Evolutionary conservation across 2,888 invertebrate species (phyloP).

Genomic region (Hyalella azteca): DNA sequence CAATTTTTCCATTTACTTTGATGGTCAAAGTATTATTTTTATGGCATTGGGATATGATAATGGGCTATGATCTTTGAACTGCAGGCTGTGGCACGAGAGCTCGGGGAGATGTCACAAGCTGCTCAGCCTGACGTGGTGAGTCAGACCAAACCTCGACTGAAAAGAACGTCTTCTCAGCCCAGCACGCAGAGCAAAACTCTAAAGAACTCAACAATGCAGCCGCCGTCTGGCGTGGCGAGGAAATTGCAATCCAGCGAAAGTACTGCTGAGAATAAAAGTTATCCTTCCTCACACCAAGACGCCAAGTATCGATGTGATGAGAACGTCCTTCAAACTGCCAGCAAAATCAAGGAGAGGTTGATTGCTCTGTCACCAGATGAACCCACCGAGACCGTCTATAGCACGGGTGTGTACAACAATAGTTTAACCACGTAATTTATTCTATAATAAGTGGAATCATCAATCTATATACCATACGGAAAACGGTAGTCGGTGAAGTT

Average conservation of each 20-base stretch:
- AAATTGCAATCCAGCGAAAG: conserved; percentile 68
- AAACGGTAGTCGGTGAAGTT: no score
- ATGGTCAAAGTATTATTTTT: no score
- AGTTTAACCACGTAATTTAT: no score
- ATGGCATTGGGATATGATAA: no score
- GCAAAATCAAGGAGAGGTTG: conserved; percentile 72
- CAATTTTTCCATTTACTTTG: no score
- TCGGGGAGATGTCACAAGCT: conserved; percentile 71
- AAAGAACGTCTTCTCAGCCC: conserved; percentile 53
- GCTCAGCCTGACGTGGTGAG: conserved; percentile 71
- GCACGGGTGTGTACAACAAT: conserved; percentile 66
- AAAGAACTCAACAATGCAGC: conserved; percentile 69
- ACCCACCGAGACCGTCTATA: conserved; percentile 69
- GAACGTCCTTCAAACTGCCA: conserved; percentile 74
- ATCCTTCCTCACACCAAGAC: conserved; percentile 64
- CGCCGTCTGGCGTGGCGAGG: conserved; percentile 76
- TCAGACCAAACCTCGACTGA: conserved; percentile 64
- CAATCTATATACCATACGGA: no score
- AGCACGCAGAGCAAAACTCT: conserved; percentile 51
- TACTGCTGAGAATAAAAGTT: conserved; percentile 67
- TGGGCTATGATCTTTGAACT: no score
- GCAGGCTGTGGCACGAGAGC: conserved; percentile 17
- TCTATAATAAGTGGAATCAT: no score
- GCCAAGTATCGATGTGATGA: conserved; percentile 81
- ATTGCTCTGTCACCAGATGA: conserved; percentile 74